Conservation (phyloP, 1,140 invertebrate genomes). For the Papilio dardanus region DNA sequence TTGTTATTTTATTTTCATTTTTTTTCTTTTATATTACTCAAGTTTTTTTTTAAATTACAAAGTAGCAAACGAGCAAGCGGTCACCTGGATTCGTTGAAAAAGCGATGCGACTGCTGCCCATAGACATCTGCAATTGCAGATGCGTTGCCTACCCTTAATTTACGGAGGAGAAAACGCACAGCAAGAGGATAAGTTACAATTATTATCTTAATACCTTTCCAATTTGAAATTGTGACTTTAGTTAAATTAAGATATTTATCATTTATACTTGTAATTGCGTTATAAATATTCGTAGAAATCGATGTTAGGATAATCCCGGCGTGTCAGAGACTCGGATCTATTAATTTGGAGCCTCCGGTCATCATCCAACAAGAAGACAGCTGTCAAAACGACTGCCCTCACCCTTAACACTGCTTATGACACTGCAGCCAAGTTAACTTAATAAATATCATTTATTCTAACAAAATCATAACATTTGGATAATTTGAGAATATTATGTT, state of each 20-base stretch:
- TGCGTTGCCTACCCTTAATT: no score
- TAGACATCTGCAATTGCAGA: no score
- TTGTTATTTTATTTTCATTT: no score
- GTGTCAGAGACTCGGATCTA: conserved; percentile 50
- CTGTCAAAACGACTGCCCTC: conserved; percentile 45
- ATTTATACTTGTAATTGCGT: not conserved
- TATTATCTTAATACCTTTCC: no score
- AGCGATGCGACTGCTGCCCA: no score
- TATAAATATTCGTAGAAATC: not conserved
- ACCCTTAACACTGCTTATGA: conserved; percentile 46
- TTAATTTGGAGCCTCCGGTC: conserved; percentile 55
- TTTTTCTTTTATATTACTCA: no score
- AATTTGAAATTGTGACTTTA: conserved; percentile 22
- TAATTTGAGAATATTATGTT: no score
- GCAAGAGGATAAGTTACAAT: no score
- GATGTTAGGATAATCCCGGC: conserved; percentile 13
- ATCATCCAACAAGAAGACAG: conserved; percentile 53
- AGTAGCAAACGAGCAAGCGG: no score
- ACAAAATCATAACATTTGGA: not conserved
- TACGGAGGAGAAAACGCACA: no score
- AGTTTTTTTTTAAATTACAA: no score
- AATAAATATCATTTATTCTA: not conserved
- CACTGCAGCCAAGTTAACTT: conserved; percentile 10
- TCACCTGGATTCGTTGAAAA: no score
- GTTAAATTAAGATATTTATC: conserved; percentile 10